Evolutionary conservation across 2,888 invertebrate genomes (phyloP), one percentile per base, ranked within the genome.

Genomic region (Apantesis nais): DNA sequence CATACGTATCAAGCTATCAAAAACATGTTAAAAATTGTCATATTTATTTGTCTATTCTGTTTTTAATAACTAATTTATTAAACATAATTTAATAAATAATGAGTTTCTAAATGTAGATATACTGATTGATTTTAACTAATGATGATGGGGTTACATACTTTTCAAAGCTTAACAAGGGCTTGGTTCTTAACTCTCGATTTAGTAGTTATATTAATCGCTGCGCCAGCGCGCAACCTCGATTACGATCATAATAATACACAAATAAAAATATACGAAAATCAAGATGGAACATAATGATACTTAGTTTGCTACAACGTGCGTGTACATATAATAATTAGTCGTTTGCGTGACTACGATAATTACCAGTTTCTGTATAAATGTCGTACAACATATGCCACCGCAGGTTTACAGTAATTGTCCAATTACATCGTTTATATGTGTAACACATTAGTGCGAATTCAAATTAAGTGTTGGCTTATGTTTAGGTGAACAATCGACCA

Each of bases 291-390:
- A 31, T 62, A 85, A 83, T 83, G 85, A 85, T 83, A 86, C 82
- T 79, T 79, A 77, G 80, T 85, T 82, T 76, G 84, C 81, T 79
- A 78, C 74, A 83, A 76, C 80, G 78, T 80, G 84, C 83, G 83
- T 84, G 82, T 80, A 81, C 78, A 83, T 85, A 81, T 85, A 85
- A 90, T 91, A 92, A 93, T 92, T 91, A 90, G 86, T 85, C 78
- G 88, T 88, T 93, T 86, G 92, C 92, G 92, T 93, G 93, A 86
- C 90, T 86, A 77, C 74, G 77, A 86, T 90, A 89, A 92, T 93
- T 90, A 92, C 89, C 87, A 88, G 85, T 88, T 89, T 85, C 83
- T 76, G 84, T 87, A 87, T 86, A 86, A 86, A 87, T 88, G 87
- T 85, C 81, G 84, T 84, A 83, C 83, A 82, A 87, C 84, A 89